Conservation (phyloP, 2,113 vertebrate genomes). For the Protobothrops mucrosquamatus region DNA sequence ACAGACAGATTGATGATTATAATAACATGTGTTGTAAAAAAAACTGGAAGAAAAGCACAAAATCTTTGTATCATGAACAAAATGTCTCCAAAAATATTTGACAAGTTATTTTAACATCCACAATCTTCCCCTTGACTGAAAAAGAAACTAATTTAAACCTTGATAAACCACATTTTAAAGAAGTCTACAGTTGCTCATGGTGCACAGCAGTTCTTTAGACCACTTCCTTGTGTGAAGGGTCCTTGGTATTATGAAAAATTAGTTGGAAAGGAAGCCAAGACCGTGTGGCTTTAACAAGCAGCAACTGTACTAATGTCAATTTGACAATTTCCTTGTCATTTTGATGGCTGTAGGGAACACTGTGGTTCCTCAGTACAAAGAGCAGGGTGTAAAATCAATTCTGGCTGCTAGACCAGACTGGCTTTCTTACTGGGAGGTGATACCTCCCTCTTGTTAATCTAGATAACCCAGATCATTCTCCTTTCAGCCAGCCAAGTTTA, state of each 20-base stretch:
- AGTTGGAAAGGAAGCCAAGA: neutral
- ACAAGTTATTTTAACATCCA: neutral
- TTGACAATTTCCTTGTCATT: neutral
- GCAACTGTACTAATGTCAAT: neutral
- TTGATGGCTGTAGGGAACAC: neutral
- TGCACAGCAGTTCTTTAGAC: neutral
- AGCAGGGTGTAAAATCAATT: neutral
- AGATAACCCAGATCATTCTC: neutral
- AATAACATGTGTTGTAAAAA: neutral
- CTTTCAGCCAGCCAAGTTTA: neutral
- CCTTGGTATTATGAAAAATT: neutral
- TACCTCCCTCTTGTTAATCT: neutral
- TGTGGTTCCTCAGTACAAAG: neutral
- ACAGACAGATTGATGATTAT: neutral
- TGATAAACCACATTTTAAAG: neutral
- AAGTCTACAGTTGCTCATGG: neutral
- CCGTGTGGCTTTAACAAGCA: neutral
- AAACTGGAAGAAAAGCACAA: neutral
- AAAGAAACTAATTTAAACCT: neutral
- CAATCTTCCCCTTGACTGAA: neutral
- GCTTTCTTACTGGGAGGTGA: neutral
- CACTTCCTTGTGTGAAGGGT: neutral
- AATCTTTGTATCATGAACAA: neutral
- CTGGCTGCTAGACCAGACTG: neutral
- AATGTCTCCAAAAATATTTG: neutral